These are phyloP conservation scores for Scaptomyza flava DNA, from an alignment of 2,888 invertebrate species.

Conservation along the genomic window DNA sequence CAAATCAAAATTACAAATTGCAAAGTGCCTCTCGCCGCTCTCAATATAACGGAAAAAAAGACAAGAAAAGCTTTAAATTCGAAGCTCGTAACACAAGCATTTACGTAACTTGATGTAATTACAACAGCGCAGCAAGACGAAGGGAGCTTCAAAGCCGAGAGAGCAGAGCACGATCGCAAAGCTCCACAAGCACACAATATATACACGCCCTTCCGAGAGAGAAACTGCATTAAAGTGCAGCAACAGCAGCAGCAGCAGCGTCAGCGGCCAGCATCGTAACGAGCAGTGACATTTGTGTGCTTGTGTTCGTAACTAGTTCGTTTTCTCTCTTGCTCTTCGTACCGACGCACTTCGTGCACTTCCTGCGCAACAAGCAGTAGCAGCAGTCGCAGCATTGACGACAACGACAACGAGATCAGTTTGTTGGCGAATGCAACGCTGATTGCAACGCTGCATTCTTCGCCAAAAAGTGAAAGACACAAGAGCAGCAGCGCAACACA, in stretches of 20 bases:
- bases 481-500: background rate
- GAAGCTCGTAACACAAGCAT: slow-evolving; percentile 49
- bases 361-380: slow-evolving; percentile 66
- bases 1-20: slow-evolving; percentile 61
- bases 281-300: slow-evolving; percentile 7
- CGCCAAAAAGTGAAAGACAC: slow-evolving; percentile 64
- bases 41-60: slow-evolving; percentile 15
- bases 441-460: slow-evolving; percentile 76
- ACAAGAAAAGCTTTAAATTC: slow-evolving; percentile 53
- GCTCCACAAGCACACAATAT: slow-evolving; percentile 18
- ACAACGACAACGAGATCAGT: slow-evolving; percentile 65
- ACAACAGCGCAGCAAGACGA: slow-evolving; percentile 41
- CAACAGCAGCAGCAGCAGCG: slow-evolving; percentile 31
- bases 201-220: slow-evolving; percentile 60
- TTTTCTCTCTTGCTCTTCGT: slow-evolving; percentile 9
- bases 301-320: slow-evolving; percentile 71
- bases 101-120: slow-evolving; percentile 69
- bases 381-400: slow-evolving; percentile 36
- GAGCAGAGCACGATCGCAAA: slow-evolving; percentile 39
- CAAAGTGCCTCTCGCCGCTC: slow-evolving; percentile 46
- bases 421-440: slow-evolving; percentile 74
- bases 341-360: slow-evolving; percentile 67
- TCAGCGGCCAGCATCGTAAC: slow-evolving; percentile 46
- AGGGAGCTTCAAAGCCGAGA: slow-evolving; percentile 52
- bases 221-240: slow-evolving; percentile 40